Evolutionary conservation across 64 coral and sea anemone genomes (phyloP), one percentile per base, ranked within the genome.

Genomic region (Stichodactyla helianthus): DNA sequence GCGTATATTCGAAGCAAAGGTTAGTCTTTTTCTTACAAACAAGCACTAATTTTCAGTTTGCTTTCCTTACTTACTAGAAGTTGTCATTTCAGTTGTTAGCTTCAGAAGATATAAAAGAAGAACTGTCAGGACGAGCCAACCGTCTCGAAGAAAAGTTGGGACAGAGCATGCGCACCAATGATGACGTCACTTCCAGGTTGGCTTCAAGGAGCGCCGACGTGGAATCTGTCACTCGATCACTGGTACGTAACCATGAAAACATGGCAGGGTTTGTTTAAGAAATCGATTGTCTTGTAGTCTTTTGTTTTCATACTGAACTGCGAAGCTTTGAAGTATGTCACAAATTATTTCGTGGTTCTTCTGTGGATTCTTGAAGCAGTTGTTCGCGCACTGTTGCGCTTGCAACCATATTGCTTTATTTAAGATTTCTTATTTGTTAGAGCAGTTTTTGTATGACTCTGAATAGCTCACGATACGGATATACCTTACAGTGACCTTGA

Each of bases 131-230:
- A 0, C 88, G 59, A 58, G 93, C 93, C 0, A 77, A 84, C 50
- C 68, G 85, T 77, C 93, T 94, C 6, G 84, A 94, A 58, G 86
- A 83, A 44, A 84, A 94, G 53, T 79, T 94, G 28, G 88, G 89
- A 68, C 88, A 90, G 50, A 87, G 87, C 22, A 89, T 80, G 50
- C 84, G 88, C 79, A 84, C 89, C 2, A 85, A 80, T 55, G 88
- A 86, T 44, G 93, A 94, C 70, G 86, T 88, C 65, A 27, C 88
- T 76, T 61, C 89, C 16, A 84, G 93, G 67, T 50, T 94, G 56
- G 88, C 86, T 52, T 86, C 88, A 18, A 94, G 84, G 20, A 85
- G 77, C 62, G 88, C 85, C 16, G 93, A 94, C 25, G 35, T 90
- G 6, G 93, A 94, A 84, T 88, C 86, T 44, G 86, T 92, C 7